Conservation (phyloP, 2,797 vertebrate genomes). For the Urophycis tenuis region DNA sequence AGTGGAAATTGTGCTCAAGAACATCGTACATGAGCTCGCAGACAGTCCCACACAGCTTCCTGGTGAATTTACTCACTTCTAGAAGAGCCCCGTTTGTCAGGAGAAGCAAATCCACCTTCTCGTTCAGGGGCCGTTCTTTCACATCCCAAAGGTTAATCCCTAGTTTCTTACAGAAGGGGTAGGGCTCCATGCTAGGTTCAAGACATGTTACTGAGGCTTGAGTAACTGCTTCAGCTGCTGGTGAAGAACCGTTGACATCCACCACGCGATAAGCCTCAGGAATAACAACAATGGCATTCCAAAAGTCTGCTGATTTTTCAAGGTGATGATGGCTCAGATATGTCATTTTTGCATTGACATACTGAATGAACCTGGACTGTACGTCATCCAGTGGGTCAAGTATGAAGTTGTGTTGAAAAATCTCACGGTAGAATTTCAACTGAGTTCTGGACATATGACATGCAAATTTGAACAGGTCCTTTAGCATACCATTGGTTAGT, state of each 20-base stretch:
- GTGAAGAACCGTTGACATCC: not conserved
- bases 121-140: not conserved
- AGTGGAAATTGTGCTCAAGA: conserved; percentile 42
- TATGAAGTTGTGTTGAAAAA: conserved; percentile 31
- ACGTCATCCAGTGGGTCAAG: not conserved
- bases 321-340: not conserved
- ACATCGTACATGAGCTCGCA: conserved; percentile 14
- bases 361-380: conserved; percentile 8
- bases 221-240: not conserved
- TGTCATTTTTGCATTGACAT: conserved; percentile 18
- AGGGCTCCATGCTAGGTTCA: not conserved
- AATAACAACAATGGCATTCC: not conserved
- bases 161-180: conserved; percentile 25
- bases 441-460: conserved; percentile 15
- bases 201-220: not conserved
- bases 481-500: conserved; percentile 32
- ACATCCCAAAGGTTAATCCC: conserved; percentile 34
- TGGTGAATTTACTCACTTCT: conserved; percentile 14
- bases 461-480: conserved; percentile 36
- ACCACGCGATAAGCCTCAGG: conserved; percentile 9
- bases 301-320: conserved; percentile 12
- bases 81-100: conserved; percentile 27
- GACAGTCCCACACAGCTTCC: conserved; percentile 20
- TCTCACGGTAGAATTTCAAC: conserved; percentile 13
- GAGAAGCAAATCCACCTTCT: conserved; percentile 24